These are phyloP conservation scores for Macrosoma leucophasiata DNA, from an alignment of 2,888 invertebrate genomes.

Conservation along the genomic window DNA sequence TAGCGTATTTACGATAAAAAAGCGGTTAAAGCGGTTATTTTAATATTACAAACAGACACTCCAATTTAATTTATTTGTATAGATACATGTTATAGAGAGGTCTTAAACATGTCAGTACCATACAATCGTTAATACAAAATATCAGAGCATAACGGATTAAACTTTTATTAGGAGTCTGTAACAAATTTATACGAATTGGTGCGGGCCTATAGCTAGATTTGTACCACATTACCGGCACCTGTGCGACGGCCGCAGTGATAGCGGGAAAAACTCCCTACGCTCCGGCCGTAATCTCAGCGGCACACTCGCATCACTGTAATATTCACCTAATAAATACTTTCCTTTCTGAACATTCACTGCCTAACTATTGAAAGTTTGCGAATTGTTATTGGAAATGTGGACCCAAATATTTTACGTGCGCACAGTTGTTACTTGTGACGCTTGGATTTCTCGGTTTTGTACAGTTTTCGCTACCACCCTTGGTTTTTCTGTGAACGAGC, in stretches of 20 bases:
- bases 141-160: too few species aligned
- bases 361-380: constrained; percentile 47
- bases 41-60: too few species aligned
- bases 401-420: constrained; percentile 46
- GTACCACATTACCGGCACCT: constrained; percentile 64
- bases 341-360: constrained; percentile 47
- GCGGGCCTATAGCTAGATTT: constrained; percentile 42
- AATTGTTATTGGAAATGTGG: constrained; percentile 55
- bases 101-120: too few species aligned
- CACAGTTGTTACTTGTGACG: constrained; percentile 30
- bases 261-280: constrained; percentile 38
- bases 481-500: too few species aligned
- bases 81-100: too few species aligned
- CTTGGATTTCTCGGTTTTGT: too few species aligned
- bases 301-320: constrained; percentile 50
- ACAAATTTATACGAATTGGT: constrained; percentile 12
- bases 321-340: constrained; percentile 68
- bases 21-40: too few species aligned
- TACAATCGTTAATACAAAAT: too few species aligned
- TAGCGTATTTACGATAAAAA: too few species aligned
- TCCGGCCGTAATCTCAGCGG: constrained; percentile 48
- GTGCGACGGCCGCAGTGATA: constrained; percentile 51
- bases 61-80: too few species aligned
- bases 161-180: too few species aligned
- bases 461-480: too few species aligned